Percentiles rank a stretch among this genome's conserved stretches.
These are phyloP conservation scores for Drosophila macrothrix DNA, from an alignment of 2,888 invertebrate genomes.

Conservation along the genomic window DNA sequence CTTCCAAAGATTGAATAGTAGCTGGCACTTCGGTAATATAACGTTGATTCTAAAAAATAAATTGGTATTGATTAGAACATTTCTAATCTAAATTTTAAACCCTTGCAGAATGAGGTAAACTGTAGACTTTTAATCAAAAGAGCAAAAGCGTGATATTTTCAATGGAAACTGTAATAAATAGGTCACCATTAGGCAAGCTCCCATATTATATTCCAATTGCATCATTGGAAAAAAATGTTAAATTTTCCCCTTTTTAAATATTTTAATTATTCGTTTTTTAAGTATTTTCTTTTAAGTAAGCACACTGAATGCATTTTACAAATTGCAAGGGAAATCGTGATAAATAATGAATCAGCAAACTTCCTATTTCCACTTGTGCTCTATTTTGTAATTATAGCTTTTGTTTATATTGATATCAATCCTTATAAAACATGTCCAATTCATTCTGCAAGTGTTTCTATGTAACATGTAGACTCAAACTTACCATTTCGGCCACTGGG, in stretches of 20 bases:
- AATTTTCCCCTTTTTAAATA: not conserved
- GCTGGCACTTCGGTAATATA: constrained; percentile 42
- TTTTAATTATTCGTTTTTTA: not conserved
- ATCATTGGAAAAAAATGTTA: not conserved
- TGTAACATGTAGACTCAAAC: constrained; percentile 3
- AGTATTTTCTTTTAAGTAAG: not conserved
- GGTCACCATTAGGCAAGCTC: not conserved
- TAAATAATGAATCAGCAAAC: not conserved
- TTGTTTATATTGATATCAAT: not conserved
- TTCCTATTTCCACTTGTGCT: too few species aligned
- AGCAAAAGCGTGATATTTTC: not conserved
- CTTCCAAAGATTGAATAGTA: constrained; percentile 34
- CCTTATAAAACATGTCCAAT: not conserved
- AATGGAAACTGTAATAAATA: not conserved
- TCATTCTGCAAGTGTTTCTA: constrained; percentile 1
- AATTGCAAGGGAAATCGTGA: not conserved
- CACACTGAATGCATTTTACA: not conserved
- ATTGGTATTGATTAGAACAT: not conserved
- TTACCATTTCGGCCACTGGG: constrained; percentile 35
- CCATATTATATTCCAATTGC: not conserved
- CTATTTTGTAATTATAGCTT: not conserved
- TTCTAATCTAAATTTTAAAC: not conserved
- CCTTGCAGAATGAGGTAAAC: not conserved
- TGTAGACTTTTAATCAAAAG: not conserved
- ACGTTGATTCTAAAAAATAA: constrained; percentile 40